Conservation (phyloP, 92 coral and sea anemone genomes). For the Nematostella vectensis region DNA sequence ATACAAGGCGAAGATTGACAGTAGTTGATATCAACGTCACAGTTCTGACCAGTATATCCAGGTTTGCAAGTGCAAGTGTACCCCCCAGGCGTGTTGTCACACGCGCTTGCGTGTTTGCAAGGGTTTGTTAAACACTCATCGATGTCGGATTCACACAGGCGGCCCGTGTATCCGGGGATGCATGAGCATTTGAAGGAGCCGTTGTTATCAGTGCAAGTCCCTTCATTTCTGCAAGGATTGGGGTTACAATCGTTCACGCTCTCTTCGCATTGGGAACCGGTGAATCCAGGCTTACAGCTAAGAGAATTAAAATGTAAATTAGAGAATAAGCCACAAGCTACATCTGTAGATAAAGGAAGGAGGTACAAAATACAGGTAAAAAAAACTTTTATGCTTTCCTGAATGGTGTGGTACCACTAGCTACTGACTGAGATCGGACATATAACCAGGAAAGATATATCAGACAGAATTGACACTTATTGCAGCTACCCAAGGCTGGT, state of each 20-base stretch:
- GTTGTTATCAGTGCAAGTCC: slow-evolving; percentile 38
- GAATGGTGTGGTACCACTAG: too few relatives aligned
- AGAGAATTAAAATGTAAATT: background rate
- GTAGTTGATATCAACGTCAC: slow-evolving; percentile 60
- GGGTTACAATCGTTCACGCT: slow-evolving; percentile 59
- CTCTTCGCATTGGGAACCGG: slow-evolving; percentile 47
- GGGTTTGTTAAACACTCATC: slow-evolving; percentile 61
- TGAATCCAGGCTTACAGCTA: slow-evolving; percentile 60
- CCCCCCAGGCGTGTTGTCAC: slow-evolving; percentile 54
- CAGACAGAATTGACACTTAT: too few relatives aligned
- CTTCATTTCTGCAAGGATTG: slow-evolving; percentile 65
- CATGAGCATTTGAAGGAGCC: slow-evolving; percentile 58
- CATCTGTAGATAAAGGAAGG: too few relatives aligned
- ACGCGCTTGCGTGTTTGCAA: slow-evolving; percentile 64
- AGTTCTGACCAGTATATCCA: slow-evolving; percentile 73
- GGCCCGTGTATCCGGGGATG: slow-evolving; percentile 64
- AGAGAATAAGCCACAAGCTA: background rate
- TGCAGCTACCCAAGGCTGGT: too few relatives aligned
- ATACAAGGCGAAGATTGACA: slow-evolving; percentile 73
- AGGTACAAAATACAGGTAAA: too few relatives aligned
- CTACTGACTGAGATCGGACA: too few relatives aligned
- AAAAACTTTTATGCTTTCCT: too few relatives aligned
- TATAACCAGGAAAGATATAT: too few relatives aligned
- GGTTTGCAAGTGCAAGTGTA: slow-evolving; percentile 68
- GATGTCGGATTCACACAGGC: slow-evolving; percentile 48